These are phyloP conservation scores for Eumacrocentrus americanus DNA, from an alignment of 2,888 invertebrate species.

Conservation along the genomic window DNA sequence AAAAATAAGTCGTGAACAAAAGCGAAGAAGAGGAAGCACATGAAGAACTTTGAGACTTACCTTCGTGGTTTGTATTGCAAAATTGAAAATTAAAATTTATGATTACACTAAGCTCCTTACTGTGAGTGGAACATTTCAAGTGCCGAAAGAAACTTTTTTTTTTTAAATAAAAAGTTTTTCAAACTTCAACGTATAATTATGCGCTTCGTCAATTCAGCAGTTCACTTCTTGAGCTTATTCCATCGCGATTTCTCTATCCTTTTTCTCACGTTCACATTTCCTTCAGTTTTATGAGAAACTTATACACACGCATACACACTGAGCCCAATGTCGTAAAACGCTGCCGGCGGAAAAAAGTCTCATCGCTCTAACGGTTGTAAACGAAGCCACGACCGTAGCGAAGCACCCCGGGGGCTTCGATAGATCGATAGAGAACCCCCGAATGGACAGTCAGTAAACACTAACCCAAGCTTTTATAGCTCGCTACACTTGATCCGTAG, in stretches of 20 bases:
- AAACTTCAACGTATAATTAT: constrained; percentile 1
- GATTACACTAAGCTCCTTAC: constrained; percentile 39
- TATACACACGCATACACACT: neutral
- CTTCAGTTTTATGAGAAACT: neutral
- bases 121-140: neutral
- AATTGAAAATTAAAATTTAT: constrained; percentile 50
- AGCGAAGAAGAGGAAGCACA: neutral
- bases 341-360: neutral
- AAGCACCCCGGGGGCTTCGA: constrained; percentile 30
- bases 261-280: neutral
- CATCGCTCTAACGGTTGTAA: neutral
- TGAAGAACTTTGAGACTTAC: neutral
- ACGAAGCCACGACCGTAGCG: constrained; percentile 33
- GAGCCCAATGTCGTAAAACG: neutral
- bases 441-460: neutral
- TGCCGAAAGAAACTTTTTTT: neutral
- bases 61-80: constrained; percentile 21
- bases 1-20: no score
- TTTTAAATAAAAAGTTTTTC: neutral
- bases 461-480: neutral
- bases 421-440: constrained; percentile 28
- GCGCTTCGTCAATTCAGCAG: neutral
- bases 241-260: neutral
- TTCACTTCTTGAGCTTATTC: neutral
- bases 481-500: neutral